Conservation (phyloP, 2,797 vertebrate species). For the Echiichthys vipera region DNA sequence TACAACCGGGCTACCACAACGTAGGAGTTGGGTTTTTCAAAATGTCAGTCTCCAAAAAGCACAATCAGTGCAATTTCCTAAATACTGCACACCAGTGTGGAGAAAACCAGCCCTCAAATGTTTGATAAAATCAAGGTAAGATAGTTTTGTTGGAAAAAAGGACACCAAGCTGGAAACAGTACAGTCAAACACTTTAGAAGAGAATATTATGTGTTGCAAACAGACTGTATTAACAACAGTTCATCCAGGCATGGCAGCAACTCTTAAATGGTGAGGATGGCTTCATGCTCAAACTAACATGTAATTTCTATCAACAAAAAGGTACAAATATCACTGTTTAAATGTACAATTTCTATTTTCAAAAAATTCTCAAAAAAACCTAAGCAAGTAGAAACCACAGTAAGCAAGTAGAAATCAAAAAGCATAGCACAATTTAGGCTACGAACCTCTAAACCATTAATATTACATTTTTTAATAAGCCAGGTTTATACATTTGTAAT, state of each 20-base stretch:
- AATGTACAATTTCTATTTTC: constrained; percentile 27
- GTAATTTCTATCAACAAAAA: constrained; percentile 5
- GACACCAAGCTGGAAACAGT: constrained; percentile 12
- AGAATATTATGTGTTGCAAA: constrained; percentile 29
- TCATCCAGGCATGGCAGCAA: neutral
- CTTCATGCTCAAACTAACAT: constrained; percentile 5
- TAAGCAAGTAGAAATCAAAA: neutral
- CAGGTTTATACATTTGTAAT: neutral
- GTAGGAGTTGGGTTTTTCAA: neutral
- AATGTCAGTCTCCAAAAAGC: neutral
- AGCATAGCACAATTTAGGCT: neutral
- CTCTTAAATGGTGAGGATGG: neutral
- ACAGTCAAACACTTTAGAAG: constrained; percentile 47
- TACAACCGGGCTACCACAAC: neutral
- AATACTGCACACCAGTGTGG: neutral
- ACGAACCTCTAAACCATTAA: neutral
- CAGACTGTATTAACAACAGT: constrained; percentile 8
- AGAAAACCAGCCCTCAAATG: neutral
- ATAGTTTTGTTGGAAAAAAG: constrained; percentile 13
- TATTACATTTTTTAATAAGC: neutral
- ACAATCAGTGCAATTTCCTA: neutral
- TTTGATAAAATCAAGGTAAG: neutral
- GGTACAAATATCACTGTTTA: constrained; percentile 21
- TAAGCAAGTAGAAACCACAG: neutral
- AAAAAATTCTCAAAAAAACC: constrained; percentile 38